Conservation (phyloP, 1,140 invertebrate species). For the Lasioglossum baleicum region DNA sequence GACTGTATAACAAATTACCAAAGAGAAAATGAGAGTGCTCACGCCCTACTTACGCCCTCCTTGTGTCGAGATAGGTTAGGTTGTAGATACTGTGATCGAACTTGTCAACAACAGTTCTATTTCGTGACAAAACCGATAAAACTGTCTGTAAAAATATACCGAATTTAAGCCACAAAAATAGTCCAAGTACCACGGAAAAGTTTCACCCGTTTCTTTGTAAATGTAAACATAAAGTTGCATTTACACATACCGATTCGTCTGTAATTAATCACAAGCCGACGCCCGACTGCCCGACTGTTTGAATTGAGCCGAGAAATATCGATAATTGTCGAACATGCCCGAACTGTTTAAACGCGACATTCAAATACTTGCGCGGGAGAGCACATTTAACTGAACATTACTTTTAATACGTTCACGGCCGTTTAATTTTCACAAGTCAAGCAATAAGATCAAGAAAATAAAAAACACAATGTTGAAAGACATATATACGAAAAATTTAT, state of each 20-base stretch:
- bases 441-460: not conserved
- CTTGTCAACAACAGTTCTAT: not conserved
- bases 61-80: conserved; percentile 5
- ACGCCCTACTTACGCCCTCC: no score
- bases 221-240: not conserved
- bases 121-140: not conserved
- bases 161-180: not conserved
- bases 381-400: no score
- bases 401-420: no score
- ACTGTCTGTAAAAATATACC: not conserved
- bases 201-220: not conserved
- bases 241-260: not conserved
- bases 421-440: not conserved
- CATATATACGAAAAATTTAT: conserved; percentile 3
- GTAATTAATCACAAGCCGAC: conserved; percentile 15
- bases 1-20: no score
- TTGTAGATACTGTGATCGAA: not conserved
- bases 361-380: not conserved
- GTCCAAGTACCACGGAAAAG: not conserved
- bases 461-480: not conserved
- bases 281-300: conserved; percentile 24
- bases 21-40: not conserved
- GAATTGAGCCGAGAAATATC: not conserved
- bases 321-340: conserved; percentile 6
- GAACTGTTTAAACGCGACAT: not conserved